Conservation (phyloP, 2,797 vertebrate genomes). For the Typhlichthys eigenmanni region DNA sequence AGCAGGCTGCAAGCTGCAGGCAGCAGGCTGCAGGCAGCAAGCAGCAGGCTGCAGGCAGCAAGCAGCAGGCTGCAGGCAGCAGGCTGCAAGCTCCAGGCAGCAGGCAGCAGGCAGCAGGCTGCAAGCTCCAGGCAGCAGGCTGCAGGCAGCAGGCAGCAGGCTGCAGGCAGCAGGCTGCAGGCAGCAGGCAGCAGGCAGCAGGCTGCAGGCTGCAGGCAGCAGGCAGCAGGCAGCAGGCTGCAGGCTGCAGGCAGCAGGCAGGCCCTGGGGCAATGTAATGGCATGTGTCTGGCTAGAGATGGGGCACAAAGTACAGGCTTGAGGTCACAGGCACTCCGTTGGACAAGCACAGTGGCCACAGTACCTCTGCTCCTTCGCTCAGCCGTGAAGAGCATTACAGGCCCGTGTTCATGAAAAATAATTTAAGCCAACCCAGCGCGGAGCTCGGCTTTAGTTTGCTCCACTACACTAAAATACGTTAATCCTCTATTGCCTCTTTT, state of each 20-base stretch:
- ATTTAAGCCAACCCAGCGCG: no score
- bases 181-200: conserved; percentile 9
- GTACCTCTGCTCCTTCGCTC: conserved; percentile 41
- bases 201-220: conserved; percentile 11
- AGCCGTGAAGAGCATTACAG: conserved; percentile 57
- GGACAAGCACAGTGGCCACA: conserved; percentile 35
- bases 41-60: conserved; percentile 2
- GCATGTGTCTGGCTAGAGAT: conserved; percentile 63
- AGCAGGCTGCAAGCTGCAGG: conserved; percentile 8
- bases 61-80: conserved; percentile 1
- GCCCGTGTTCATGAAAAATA: conserved; percentile 33
- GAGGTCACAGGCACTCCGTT: conserved; percentile 51
- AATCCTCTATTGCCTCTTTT: conserved; percentile 41
- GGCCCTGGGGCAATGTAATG: conserved; percentile 45
- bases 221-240: conserved; percentile 31
- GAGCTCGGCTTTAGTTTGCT: conserved; percentile 34
- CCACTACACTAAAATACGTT: conserved; percentile 48
- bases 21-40: conserved; percentile 38
- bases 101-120: conserved; percentile 32
- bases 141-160: conserved; percentile 12
- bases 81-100: not conserved
- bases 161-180: not conserved
- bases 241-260: conserved; percentile 45
- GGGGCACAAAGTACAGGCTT: conserved; percentile 56
- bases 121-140: conserved; percentile 24